A percentile compares a stretch with the other conserved stretches of the same genome.
Conservation (phyloP, 2,113 vertebrate genomes). For the Pithys albifrons region DNA sequence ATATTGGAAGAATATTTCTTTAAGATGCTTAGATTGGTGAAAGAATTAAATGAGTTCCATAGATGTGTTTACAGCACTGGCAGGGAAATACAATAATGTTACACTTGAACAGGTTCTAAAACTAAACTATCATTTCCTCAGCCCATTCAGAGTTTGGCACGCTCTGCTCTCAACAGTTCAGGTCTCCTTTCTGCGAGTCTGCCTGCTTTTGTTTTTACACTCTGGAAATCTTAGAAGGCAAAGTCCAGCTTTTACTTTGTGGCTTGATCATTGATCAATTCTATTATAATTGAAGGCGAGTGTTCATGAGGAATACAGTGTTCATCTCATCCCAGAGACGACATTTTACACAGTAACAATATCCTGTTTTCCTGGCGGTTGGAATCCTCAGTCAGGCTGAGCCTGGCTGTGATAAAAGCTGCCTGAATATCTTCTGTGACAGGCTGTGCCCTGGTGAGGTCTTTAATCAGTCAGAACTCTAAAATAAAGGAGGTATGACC, state of each 20-base stretch:
- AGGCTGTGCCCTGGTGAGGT: background rate
- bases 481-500: background rate
- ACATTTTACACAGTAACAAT: background rate
- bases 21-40: background rate
- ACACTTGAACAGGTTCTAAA: constrained; percentile 7
- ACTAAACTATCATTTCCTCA: background rate
- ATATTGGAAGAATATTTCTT: background rate
- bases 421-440: background rate
- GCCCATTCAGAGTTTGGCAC: background rate
- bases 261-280: background rate
- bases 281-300: background rate
- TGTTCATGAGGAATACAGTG: background rate
- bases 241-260: background rate
- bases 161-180: background rate
- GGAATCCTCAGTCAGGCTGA: background rate
- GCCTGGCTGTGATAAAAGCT: background rate
- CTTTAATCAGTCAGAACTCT: background rate
- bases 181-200: background rate
- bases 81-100: background rate
- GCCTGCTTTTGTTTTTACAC: background rate
- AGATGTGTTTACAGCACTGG: background rate
- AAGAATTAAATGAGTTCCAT: background rate
- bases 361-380: background rate
- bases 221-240: background rate
- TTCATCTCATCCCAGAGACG: background rate